Conservation (phyloP, 2,888 invertebrate genomes). For the Deilephila elpenor region DNA sequence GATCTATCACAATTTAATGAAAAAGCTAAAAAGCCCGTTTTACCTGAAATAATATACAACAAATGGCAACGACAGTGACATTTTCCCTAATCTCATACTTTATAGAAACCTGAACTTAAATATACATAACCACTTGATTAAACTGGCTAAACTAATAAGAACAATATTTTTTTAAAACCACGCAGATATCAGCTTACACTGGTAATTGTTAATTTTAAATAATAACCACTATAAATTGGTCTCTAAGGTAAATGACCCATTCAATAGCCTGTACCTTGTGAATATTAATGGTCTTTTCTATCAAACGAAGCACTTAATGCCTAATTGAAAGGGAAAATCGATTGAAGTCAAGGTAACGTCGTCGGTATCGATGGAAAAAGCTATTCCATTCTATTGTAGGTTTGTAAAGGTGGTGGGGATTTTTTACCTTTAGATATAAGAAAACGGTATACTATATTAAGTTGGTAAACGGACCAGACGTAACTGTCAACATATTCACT, state of each 20-base stretch:
- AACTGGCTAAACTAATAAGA: background rate
- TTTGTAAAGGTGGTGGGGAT: background rate
- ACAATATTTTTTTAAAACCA: background rate
- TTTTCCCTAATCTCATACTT: too few species aligned
- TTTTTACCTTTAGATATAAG: background rate
- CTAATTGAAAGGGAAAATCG: constrained; percentile 29
- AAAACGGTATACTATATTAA: background rate
- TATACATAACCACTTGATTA: background rate
- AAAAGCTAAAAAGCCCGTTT: too few species aligned
- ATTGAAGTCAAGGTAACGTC: constrained; percentile 25
- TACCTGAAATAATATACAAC: too few species aligned
- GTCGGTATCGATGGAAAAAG: background rate
- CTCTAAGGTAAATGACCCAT: constrained; percentile 6
- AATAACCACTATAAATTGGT: constrained; percentile 9
- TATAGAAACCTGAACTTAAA: background rate
- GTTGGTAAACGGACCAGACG: too few species aligned
- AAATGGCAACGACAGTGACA: background rate
- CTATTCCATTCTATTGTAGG: background rate
- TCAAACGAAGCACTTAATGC: constrained; percentile 25
- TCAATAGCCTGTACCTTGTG: background rate
- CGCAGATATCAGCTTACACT: background rate
- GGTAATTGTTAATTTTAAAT: background rate
- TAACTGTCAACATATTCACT: too few species aligned
- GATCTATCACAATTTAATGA: too few species aligned
- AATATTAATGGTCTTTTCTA: constrained; percentile 31